Evolutionary conservation across 2,888 invertebrate species (phyloP), one percentile per base, ranked within the genome.

Genomic region (Zonitis immaculata): DNA sequence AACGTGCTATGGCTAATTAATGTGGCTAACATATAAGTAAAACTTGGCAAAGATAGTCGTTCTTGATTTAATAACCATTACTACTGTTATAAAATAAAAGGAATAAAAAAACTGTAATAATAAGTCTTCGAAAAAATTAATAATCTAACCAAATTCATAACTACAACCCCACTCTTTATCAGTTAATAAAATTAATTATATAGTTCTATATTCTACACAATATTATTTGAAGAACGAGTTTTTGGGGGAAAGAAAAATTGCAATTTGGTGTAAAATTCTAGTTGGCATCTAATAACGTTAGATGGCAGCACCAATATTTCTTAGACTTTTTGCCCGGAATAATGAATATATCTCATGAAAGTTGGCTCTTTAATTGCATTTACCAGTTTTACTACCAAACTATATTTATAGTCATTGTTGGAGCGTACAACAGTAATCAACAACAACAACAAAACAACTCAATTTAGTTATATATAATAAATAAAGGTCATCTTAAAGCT

Each of bases 371-470:
- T 52, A 56, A 56, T 52, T 52, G 52, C 50, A 35, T 35, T 9
- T 16, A 42, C 25, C 49, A 44, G 47, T 50, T 57, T 46, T 32
- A 30, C 28, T 30, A 8, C 32, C 32, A 30, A 57, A 42, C 43
- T 22, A 58, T 62, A 62, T 63, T 63, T 63, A 62, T 59, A 59
- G 60, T 57, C 57, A 57, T 58, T 58, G 60, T 62, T 56, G 56
- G 57, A 58, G 49, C 46, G 50, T 45, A 54, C 53, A 56, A 51
- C 27, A 45, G 58, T 66, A 67, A 69, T 69, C 67, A 67, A 65
- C 65, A 60, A 58, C 65, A 69, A 69, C 68, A 69, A 65, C 66
- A n/a, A n/a, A n/a, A n/a, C n/a, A n/a, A n/a, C n/a, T 69, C 66
- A 67, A 69, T 69, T 68, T 66, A 63, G 62, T 59, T 54, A 52